phyloP scores from a whole-genome alignment of 2,113 vertebrate genomes.

The Mystacornis crossleyi region DNA sequence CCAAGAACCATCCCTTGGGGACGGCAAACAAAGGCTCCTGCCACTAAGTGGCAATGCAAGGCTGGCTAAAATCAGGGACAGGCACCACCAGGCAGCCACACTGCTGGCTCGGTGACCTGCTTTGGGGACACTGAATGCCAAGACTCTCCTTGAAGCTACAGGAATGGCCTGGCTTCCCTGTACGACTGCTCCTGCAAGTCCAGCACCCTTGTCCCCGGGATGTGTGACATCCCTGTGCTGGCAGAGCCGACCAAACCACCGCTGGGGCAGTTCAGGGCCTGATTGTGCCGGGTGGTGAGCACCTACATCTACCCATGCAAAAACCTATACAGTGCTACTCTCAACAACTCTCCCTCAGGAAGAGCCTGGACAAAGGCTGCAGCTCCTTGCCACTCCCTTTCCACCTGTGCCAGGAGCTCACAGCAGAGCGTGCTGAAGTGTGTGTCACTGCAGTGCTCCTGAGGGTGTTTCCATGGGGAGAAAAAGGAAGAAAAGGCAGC shows the following conservation, averaged over 20 bases:
- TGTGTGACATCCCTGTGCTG: not conserved
- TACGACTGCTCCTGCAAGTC: not conserved
- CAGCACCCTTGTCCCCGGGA: not conserved
- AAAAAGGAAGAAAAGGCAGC: not conserved
- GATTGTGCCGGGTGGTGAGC: not conserved
- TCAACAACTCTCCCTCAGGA: not conserved
- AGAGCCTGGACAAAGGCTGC: not conserved
- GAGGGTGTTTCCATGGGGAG: not conserved
- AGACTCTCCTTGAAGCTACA: not conserved
- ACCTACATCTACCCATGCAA: not conserved
- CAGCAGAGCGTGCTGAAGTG: accelerated
- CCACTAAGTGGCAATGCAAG: constrained; percentile 57
- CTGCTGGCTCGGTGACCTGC: not conserved
- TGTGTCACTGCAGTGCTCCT: accelerated
- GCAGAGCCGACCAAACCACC: not conserved
- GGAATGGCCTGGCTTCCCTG: not conserved
- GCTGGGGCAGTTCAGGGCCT: not conserved
- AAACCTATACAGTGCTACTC: not conserved
- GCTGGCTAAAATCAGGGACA: not conserved
- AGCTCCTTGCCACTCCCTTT: not conserved
- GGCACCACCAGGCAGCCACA: not conserved
- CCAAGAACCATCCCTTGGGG: not conserved
- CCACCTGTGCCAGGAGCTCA: not conserved
- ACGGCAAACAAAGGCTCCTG: not conserved
- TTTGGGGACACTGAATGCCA: not conserved